Percentiles rank a stretch among this genome's conserved stretches.
These are phyloP conservation scores for Lordiphosa collinella DNA, from an alignment of 1,140 invertebrate species.

Conservation along the genomic window DNA sequence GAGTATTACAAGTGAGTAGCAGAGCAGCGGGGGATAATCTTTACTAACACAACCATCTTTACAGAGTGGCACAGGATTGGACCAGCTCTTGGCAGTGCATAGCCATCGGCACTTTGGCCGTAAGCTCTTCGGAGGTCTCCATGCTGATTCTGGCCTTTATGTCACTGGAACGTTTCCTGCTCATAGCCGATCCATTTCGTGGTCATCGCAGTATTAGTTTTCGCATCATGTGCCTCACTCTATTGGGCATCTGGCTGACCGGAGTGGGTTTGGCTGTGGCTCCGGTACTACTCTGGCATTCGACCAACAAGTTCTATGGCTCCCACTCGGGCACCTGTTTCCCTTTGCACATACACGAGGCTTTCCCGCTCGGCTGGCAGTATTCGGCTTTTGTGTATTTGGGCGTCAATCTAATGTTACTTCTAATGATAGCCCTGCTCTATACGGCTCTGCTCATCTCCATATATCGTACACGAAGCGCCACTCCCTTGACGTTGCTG, in stretches of 20 bases:
- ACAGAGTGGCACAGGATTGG: conserved; percentile 83
- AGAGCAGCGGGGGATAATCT: not conserved
- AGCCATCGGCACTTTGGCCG: conserved; percentile 84
- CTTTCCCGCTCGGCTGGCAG: conserved; percentile 86
- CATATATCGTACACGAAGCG: conserved; percentile 83
- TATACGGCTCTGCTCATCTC: conserved; percentile 85
- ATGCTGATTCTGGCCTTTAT: conserved; percentile 88
- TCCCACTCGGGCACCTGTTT: conserved; percentile 85
- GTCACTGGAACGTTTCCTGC: conserved; percentile 87
- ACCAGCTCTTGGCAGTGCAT: conserved; percentile 85
- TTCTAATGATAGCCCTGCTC: conserved; percentile 83
- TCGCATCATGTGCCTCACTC: conserved; percentile 80
- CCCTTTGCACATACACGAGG: conserved; percentile 87
- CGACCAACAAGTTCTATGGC: conserved; percentile 85
- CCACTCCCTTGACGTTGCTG: conserved; percentile 82
- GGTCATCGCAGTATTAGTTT: conserved; percentile 82
- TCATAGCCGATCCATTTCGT: conserved; percentile 86
- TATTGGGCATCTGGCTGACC: conserved; percentile 83
- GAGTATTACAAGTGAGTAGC: conserved; percentile 81
- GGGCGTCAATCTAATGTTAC: conserved; percentile 84
- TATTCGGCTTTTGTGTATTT: conserved; percentile 88
- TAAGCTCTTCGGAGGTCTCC: conserved; percentile 87
- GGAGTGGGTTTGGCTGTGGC: conserved; percentile 84
- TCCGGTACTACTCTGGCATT: conserved; percentile 85
- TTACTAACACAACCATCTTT: not conserved